Base-by-base conservation (phyloP, 2,113 vertebrate genomes). In the Suncus etruscus region DNA sequence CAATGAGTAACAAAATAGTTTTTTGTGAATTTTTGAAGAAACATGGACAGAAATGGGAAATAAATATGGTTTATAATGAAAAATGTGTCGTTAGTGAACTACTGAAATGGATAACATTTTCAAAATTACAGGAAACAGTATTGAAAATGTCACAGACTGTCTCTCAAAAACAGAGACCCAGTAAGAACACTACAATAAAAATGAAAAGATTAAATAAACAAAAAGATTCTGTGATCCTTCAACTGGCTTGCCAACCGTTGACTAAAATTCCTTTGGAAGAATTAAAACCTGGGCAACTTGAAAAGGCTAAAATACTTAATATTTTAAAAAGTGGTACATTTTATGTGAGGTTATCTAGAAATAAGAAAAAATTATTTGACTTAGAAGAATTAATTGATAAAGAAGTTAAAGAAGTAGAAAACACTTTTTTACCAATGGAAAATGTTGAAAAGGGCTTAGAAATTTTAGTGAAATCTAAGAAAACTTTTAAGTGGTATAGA, bases 1-100 rank as follows among this genome's bases (percentile, higher is more conserved):
- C 92, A 91, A 90, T 98, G 82, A 95, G 87, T 83, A 97, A 97
- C 20, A 98, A 96, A 92, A 95, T 78, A n/a, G 69, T 99, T 3
- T 83, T 87, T 94, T 98, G 98, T 91, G 96, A 98, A 29, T 99
- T 99, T 97, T 93, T 98, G 70, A 14, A 85, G 92, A 97, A 96
- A 0, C 63, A 75, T 93, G 97, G 92, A 31, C 81, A 95, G 66
- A 97, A 90, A 18, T 99, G 98, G 99, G 94, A 98, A 87, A 94
- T 99, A 68, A 97, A 97, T 80, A 14, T 99, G 63, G 94, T 97
- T 90, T 96, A 96, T 92, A 88, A 97, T 80, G 96, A 74, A n/a
- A 89, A 92, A 27, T 97, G 91, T 89, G 25, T 98, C 29, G 91
- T 77, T 75, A 66, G 94, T 65, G 92, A 95, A 31, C 73, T 98